A percentile compares a stretch with the other conserved stretches of the same genome.
Conservation (phyloP, 2,888 invertebrate species). For the Ectemnius lituratus region DNA sequence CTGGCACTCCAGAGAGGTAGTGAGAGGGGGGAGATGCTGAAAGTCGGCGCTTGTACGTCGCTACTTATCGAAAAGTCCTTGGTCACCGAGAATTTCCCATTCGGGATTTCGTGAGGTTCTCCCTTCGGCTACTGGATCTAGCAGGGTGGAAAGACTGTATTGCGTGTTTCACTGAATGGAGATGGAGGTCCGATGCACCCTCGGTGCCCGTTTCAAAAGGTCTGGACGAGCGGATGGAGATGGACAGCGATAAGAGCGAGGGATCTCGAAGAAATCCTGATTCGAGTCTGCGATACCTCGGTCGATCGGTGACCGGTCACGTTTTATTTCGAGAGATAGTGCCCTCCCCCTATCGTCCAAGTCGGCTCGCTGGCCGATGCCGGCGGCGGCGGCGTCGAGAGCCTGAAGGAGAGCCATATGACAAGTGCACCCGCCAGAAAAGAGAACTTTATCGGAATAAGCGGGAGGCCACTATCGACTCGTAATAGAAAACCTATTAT, state of each 20-base stretch:
- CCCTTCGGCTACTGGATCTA: conserved; percentile 1
- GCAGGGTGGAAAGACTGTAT: conserved; percentile 33
- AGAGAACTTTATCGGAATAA: conserved; percentile 48
- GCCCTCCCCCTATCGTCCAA: not conserved
- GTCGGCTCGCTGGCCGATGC: not conserved
- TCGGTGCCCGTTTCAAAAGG: conserved; percentile 50
- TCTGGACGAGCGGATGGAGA: conserved; percentile 44
- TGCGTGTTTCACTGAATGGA: conserved; percentile 55
- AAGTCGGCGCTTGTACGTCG: conserved; percentile 45
- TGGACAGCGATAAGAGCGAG: conserved; percentile 50
- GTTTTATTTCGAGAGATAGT: conserved; percentile 47
- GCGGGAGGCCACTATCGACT: conserved; percentile 6
- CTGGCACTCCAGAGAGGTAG: conserved; percentile 17
- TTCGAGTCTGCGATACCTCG: conserved; percentile 54
- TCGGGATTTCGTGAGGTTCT: not conserved
- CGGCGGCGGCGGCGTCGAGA: conserved; percentile 14
- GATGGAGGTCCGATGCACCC: conserved; percentile 47
- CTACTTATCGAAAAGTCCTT: conserved; percentile 18
- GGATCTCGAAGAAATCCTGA: conserved; percentile 52
- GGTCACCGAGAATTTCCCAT: conserved; percentile 39
- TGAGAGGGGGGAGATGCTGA: conserved; percentile 25
- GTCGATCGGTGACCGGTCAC: conserved; percentile 57
- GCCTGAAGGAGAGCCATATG: conserved; percentile 14
- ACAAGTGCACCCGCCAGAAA: conserved; percentile 17
- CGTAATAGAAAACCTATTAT: conserved; percentile 47